These are phyloP conservation scores for Empis stercorea DNA, from an alignment of 2,888 invertebrate species.

Conservation along the genomic window DNA sequence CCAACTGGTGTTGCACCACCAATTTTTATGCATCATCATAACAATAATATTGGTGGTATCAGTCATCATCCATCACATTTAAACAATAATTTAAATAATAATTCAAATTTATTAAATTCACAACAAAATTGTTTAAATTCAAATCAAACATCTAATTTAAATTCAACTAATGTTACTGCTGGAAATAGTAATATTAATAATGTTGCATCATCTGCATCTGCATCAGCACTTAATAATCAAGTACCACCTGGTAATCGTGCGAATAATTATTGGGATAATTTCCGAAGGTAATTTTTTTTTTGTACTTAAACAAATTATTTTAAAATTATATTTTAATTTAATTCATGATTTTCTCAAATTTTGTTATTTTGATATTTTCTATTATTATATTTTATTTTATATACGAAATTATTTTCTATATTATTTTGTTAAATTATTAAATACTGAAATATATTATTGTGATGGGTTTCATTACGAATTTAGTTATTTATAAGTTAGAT, in stretches of 20 bases:
- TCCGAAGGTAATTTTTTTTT: constrained; percentile 65
- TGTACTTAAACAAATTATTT: background rate
- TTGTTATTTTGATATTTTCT: too few relatives aligned
- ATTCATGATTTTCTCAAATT: too few relatives aligned
- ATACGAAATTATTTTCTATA: too few relatives aligned
- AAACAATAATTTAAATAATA: constrained; percentile 19
- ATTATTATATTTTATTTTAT: too few relatives aligned
- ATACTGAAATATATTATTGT: too few relatives aligned
- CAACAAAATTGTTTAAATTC: constrained; percentile 12
- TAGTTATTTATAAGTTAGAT: too few relatives aligned
- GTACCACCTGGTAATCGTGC: constrained; percentile 82
- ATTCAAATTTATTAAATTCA: constrained; percentile 11
- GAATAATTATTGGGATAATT: constrained; percentile 91
- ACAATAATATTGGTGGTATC: constrained; percentile 25
- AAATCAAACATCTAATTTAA: constrained; percentile 25
- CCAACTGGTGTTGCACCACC: constrained; percentile 20
- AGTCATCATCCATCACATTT: constrained; percentile 18
- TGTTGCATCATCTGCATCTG: constrained; percentile 7
- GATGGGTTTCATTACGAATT: too few relatives aligned
- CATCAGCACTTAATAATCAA: constrained; percentile 62
- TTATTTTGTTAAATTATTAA: too few relatives aligned
- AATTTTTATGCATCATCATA: constrained; percentile 36
- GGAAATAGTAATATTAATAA: constrained; percentile 9
- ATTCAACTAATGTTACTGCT: constrained; percentile 23
- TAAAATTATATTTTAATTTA: background rate